These are phyloP conservation scores for Rotaria macrura DNA, from an alignment of 2,888 invertebrate species.

Conservation along the genomic window DNA sequence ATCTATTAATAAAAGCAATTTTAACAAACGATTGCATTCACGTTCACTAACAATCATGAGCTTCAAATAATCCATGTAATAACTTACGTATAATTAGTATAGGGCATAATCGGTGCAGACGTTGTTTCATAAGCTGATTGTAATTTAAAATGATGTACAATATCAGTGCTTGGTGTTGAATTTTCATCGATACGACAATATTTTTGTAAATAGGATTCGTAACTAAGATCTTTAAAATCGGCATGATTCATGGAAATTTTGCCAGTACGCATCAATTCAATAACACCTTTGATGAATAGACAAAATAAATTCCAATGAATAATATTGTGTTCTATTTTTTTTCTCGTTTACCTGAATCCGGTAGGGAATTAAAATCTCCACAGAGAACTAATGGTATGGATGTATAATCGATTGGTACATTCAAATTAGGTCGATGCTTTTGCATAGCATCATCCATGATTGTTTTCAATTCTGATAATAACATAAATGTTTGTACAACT, in stretches of 20 bases:
- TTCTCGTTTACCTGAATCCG: slow-evolving; percentile 69
- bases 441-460: slow-evolving; percentile 72
- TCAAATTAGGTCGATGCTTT: slow-evolving; percentile 63
- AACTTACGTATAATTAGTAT: slow-evolving; percentile 84
- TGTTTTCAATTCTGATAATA: slow-evolving; percentile 78
- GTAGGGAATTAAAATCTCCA: slow-evolving; percentile 95
- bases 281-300: slow-evolving; percentile 63
- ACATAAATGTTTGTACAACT: slow-evolving; percentile 96
- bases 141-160: slow-evolving; percentile 88
- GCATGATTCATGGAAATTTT: slow-evolving; percentile 78
- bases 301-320: too few species aligned
- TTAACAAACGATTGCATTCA: too few species aligned
- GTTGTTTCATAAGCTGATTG: slow-evolving; percentile 79
- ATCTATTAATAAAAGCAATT: too few species aligned
- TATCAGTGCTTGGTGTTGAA: slow-evolving; percentile 53
- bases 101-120: slow-evolving; percentile 72
- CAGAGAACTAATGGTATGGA: slow-evolving; percentile 83
- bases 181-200: slow-evolving; percentile 50
- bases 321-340: slow-evolving; percentile 39
- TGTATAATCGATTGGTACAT: slow-evolving; percentile 41
- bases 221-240: slow-evolving; percentile 89
- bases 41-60: too few species aligned
- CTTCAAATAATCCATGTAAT: background rate
- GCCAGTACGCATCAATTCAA: slow-evolving; percentile 83
- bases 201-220: slow-evolving; percentile 78